Evolutionary conservation across 2,888 invertebrate species (phyloP), one percentile per base, ranked within the genome.

Genomic region (Pachliopta kotzebuea): DNA sequence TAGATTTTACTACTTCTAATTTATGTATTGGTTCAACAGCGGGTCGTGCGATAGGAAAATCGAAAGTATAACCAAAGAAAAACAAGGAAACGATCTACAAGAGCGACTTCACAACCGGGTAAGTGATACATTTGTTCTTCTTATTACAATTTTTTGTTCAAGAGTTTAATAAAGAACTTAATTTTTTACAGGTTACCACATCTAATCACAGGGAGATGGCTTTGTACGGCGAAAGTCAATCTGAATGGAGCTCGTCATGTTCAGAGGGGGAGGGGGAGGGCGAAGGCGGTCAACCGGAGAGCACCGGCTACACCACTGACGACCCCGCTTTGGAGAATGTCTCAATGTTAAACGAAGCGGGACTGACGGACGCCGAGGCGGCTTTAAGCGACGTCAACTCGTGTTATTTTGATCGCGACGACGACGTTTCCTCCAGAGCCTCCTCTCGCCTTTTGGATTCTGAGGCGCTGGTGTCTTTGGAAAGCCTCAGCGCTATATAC

Each of bases 311-410:
- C 80, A 96, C 96, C n/a, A 96, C 96, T 0, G 96, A 97, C 85
- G 96, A 97, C 85, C 96, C 96, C 0, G 96, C 96, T 20, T 90
- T 96, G 17, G 96, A 97, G 85, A 96, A 97, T 85, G 94, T 96
- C 59, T 96, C 96, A 52, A 94, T 97, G 93, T 85, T 96, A 21
- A 96, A 97, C 86, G 97, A 97, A 85, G 95, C 96, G 23, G 96
- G 96, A 11, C 93, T 97, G 55, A 97, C 96, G 1, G 97, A 97
- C 88, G 96, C 96, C 14, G 97, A 97, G 92, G 97, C 96, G 66
- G 97, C 96, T 29, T 92, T 97, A 67, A 96, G 96, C 75, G 97
- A 97, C 86, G 96, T 97, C 59, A 97, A 97, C 88, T 96, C 96
- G 11, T 94, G 96, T 74, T 96, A 95, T 84, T 95, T 95, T 83